Evolutionary conservation across 2,113 vertebrate genomes (phyloP).

Genomic region (Perognathus longimembris): DNA sequence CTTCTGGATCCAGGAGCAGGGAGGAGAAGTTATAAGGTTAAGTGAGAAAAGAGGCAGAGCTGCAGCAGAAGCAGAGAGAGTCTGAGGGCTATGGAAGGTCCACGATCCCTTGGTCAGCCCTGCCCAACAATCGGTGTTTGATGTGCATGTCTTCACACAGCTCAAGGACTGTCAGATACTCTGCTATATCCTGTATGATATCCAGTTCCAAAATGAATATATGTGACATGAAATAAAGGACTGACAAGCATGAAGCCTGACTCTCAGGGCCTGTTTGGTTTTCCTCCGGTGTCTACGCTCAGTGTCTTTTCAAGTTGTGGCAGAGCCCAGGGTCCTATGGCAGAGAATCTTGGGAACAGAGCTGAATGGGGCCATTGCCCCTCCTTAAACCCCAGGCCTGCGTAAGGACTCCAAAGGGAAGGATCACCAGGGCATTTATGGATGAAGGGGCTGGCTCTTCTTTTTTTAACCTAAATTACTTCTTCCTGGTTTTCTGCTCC

Average conservation of each 20-base stretch:
- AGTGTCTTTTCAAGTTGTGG: not conserved
- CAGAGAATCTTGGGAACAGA: not conserved
- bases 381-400: not conserved
- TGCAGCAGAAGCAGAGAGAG: not conserved
- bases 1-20: not conserved
- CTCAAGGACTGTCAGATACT: not conserved
- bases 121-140: not conserved
- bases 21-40: not conserved
- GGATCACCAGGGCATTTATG: not conserved
- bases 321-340: not conserved
- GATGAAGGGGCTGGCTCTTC: not conserved
- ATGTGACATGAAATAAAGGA: not conserved
- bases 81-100: not conserved
- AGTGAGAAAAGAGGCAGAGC: not conserved
- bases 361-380: not conserved
- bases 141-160: rapidly evolving
- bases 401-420: not conserved
- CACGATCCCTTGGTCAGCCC: not conserved
- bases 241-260: not conserved
- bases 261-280: not conserved
- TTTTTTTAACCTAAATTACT: not conserved
- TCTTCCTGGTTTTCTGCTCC: not conserved
- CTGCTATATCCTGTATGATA: rapidly evolving
- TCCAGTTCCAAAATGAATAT: rapidly evolving
- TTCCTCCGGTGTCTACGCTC: not conserved